These are phyloP conservation scores for Pheosia gnoma DNA, from an alignment of 2,888 invertebrate genomes.

Conservation along the genomic window DNA sequence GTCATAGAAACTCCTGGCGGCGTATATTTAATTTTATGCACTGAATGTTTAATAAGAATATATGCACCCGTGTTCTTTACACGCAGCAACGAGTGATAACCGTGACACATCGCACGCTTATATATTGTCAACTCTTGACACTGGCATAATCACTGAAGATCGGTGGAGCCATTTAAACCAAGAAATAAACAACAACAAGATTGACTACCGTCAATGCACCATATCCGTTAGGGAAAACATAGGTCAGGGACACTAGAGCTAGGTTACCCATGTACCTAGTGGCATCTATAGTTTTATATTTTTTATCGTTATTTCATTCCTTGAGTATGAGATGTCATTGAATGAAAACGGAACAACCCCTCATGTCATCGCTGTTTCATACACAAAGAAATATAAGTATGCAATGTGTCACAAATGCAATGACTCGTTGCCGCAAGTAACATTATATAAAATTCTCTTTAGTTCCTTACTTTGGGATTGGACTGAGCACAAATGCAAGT, in stretches of 20 bases:
- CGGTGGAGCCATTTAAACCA: no score
- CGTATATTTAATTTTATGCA: slow-evolving; percentile 26
- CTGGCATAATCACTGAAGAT: no score
- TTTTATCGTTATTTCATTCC: no score
- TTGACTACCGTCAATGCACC: no score
- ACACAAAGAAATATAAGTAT: not conserved
- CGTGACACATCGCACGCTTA: not conserved
- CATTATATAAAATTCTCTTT: not conserved
- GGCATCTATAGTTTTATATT: no score
- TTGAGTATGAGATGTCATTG: no score
- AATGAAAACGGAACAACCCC: no score
- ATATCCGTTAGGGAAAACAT: no score
- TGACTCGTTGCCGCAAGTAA: not conserved
- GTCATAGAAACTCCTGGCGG: slow-evolving; percentile 29
- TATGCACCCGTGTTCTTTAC: slow-evolving; percentile 14
- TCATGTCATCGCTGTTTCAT: not conserved
- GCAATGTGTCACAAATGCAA: not conserved
- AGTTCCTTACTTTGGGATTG: slow-evolving; percentile 8
- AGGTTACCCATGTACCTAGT: no score
- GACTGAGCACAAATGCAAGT: slow-evolving; percentile 28
- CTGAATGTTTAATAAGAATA: slow-evolving; percentile 13
- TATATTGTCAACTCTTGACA: no score
- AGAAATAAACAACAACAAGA: no score
- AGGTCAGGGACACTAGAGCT: no score
- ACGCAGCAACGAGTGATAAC: not conserved